Base-by-base conservation (phyloP, 2,888 invertebrate species). In the Geotrupes spiniger region DNA sequence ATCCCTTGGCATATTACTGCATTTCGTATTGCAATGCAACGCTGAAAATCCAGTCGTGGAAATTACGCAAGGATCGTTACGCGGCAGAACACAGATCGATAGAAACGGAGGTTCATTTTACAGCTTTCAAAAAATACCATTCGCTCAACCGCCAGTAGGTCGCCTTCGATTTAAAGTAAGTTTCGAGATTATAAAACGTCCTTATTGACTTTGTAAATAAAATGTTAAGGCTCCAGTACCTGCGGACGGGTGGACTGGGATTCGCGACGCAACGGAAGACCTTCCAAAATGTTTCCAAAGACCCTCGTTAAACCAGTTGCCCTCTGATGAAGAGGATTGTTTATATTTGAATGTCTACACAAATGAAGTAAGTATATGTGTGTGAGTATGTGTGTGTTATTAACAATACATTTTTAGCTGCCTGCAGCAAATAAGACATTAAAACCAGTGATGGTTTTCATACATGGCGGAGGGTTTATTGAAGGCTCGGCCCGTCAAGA, bases 271-370 rank as follows among this genome's bases (percentile, higher is more conserved):
- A 0, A 80, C 82, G n/a, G 8, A 29, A 1, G 46, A 46, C 29
- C 12, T 46, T 17, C 46, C 46, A 11, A 5, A 14, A 4, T 46
- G 46, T 15, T 1, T 9, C 39, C 46, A 46, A 12, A 25, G 6
- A 10, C 27, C 43, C n/a, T 37, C 42, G 38, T 12, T 40, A 5
- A 42, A 29, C 11, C 29, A 40, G 16, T 36, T 51, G 15, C 78
- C 87, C 27, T 79, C 80, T 17, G 89, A 89, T 0, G 77, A 76
- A 52, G 92, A 92, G 70, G 90, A 92, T 68, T 92, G 92, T 61
- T 76, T 92, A 1, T 90, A 88, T 56, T 72, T 92, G 4, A 92
- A 92, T 60, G 79, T 83, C 12, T 82, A 80, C 63, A 75, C 77
- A 2, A 81, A 82, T 9, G 71, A 75, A 61, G 74, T 70, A 57